Percentiles rank a stretch among this genome's conserved stretches.
These are phyloP conservation scores for Troides aeacus DNA, from an alignment of 2,888 invertebrate species.

Conservation along the genomic window DNA sequence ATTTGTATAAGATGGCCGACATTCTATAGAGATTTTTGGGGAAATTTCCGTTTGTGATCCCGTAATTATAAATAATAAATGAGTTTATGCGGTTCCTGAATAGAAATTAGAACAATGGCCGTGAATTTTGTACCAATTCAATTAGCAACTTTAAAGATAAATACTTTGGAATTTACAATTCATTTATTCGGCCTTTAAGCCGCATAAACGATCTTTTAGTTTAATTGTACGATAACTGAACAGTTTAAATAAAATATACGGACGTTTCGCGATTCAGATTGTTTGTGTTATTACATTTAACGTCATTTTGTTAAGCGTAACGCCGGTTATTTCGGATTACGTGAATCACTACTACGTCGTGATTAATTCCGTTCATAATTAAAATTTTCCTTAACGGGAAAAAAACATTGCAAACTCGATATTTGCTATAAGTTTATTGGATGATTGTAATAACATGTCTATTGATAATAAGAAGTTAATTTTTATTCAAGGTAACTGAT, in stretches of 20 bases:
- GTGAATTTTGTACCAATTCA: constrained; percentile 13
- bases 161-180: constrained; percentile 26
- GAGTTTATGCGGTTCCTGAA: background rate
- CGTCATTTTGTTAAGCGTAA: constrained; percentile 16
- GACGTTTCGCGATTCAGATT: constrained; percentile 12
- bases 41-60: background rate
- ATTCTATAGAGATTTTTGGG: background rate
- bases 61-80: background rate
- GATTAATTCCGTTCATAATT: background rate
- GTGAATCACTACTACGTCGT: background rate
- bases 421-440: too few species aligned
- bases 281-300: constrained; percentile 23
- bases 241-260: constrained; percentile 19
- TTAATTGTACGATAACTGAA: constrained; percentile 23
- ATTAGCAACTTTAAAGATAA: constrained; percentile 28
- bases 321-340: constrained; percentile 17
- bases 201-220: constrained; percentile 22
- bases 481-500: too few species aligned
- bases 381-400: background rate
- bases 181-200: constrained; percentile 24
- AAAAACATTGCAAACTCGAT: too few species aligned
- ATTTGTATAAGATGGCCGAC: background rate
- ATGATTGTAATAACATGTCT: too few species aligned
- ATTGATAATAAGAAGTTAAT: too few species aligned
- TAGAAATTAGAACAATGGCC: constrained; percentile 3